Evolutionary conservation across 2,797 vertebrate species (phyloP), one percentile per base, ranked within the genome.

Genomic region (Odontamblyopus rebecca): DNA sequence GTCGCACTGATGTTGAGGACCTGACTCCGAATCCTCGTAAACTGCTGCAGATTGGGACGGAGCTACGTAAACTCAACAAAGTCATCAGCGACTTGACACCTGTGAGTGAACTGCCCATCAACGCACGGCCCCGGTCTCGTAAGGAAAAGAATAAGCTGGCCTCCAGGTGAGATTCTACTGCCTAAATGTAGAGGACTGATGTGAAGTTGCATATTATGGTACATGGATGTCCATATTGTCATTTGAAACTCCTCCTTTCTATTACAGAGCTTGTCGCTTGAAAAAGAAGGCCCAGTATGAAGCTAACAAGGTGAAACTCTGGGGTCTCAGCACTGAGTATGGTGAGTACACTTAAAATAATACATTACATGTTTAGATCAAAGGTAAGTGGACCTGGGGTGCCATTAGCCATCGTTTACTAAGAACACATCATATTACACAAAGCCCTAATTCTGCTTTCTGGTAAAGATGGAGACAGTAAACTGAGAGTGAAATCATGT

Each of bases 201-300:
- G 9, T 26, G 54, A 27, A 15, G 26, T 6, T 27, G 12, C 56
- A 12, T 57, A 12, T 29, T 60, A 60, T 16, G 26, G 13, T 16
- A 29, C 15, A 7, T 7, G 13, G 13, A 15, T 29, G 27, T 15
- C 15, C 27, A 60, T 60, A 30, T 29, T 60, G 6, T 30, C 2
- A 13, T 29, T 29, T 60, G 13, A 57, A 26, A 60, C 9, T 5
- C n/a, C 18, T 6, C 11, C 2, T 54, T 68, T 83, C 48, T 79
- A 6, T 78, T 82, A 23, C 72, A 99, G 98, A 94, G 98, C 98
- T 83, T 99, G 98, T 86, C 95, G 98, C 74, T 94, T 99, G 89
- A 99, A 99, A 94, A 99, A 99, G 95, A 99, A 99, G 93, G 98
- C 98, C 32, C 98, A 99, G 84, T 99, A 99, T 82, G 98, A 99